These are phyloP conservation scores for Musca domestica DNA, from an alignment of 1,140 invertebrate species.

Conservation along the genomic window DNA sequence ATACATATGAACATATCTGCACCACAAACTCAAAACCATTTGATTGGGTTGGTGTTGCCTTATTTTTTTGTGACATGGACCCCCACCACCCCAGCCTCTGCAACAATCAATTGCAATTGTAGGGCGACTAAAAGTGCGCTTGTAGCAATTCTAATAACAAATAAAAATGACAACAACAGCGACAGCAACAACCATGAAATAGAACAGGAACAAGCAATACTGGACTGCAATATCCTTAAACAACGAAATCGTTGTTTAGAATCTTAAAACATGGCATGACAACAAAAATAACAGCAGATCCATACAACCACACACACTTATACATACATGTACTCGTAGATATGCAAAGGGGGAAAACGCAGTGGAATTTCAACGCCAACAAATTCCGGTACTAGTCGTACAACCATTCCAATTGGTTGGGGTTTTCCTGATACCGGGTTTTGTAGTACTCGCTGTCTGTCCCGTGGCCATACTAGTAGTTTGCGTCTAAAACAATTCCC, in stretches of 20 bases:
- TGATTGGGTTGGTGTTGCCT: too few species aligned
- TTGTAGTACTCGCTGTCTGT: too few species aligned
- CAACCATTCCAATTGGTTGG: too few species aligned
- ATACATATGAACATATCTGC: not conserved
- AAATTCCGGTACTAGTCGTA: too few species aligned
- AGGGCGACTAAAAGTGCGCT: slow-evolving; percentile 1
- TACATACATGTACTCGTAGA: too few species aligned
- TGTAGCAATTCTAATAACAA: slow-evolving; percentile 14
- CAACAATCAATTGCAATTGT: slow-evolving; percentile 13
- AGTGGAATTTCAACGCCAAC: too few species aligned
- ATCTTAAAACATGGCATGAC: not conserved
- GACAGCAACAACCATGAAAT: not conserved
- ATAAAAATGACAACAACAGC: not conserved
- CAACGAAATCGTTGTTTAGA: slow-evolving; percentile 8
- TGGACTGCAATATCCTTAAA: not conserved
- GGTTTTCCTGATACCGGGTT: too few species aligned
- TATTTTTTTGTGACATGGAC: too few species aligned
- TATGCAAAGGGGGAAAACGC: too few species aligned
- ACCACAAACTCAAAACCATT: too few species aligned
- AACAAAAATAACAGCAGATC: not conserved
- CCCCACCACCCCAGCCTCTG: not conserved
- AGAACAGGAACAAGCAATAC: not conserved
- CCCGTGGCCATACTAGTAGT: not conserved
- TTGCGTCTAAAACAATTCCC: not conserved
- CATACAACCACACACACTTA: too few species aligned